Evolutionary conservation across 2,888 invertebrate genomes (phyloP), one percentile per base, ranked within the genome.

Genomic region (Drosophila buzzatii): DNA sequence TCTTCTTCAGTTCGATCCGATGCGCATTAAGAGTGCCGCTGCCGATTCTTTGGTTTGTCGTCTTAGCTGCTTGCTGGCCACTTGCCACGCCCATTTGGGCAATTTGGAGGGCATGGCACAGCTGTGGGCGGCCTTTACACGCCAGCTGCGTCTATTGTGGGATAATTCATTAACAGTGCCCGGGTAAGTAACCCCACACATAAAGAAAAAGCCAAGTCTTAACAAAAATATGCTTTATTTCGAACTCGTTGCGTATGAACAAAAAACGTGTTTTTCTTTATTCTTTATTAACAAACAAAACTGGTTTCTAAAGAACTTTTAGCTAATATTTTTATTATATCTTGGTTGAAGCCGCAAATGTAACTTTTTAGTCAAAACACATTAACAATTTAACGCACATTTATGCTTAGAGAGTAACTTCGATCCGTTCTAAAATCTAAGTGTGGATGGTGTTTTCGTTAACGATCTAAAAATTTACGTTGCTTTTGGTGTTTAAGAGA

Each of bases 61-160:
- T 47, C 92, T 99, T 33, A 95, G 97, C 1, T 94, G 97, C 33
- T 94, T 96, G 35, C 94, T 96, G 76, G 96, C 96, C 23, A 96
- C 96, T 67, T 94, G 96, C 52, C 94, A 96, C 59, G 95, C 96
- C 76, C 96, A 96, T 44, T 95, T 97, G 23, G 97, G 97, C 1
- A 96, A 97, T 7, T 94, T 96, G 0, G 93, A 93, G 53, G 96
- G 96, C 57, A 94, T 98, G 62, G 97, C 97, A 0, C 98, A 99
- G 90, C 92, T 99, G 16, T 99, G 99, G 99, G 97, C 97, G 87
- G 98, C 98, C 92, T 97, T 99, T 91, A 95, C 97, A 1, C 96
- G 98, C 83, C 98, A 98, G 92, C 95, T 99, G 92, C 95, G 98
- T 73, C 97, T 96, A 90, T 94, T 98, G 35, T 98, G 98, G 97